Percentiles rank a stretch among this genome's conserved stretches.
phyloP scores from a whole-genome alignment of 1,140 invertebrate genomes.

The Sitodiplosis mosellana region DNA sequence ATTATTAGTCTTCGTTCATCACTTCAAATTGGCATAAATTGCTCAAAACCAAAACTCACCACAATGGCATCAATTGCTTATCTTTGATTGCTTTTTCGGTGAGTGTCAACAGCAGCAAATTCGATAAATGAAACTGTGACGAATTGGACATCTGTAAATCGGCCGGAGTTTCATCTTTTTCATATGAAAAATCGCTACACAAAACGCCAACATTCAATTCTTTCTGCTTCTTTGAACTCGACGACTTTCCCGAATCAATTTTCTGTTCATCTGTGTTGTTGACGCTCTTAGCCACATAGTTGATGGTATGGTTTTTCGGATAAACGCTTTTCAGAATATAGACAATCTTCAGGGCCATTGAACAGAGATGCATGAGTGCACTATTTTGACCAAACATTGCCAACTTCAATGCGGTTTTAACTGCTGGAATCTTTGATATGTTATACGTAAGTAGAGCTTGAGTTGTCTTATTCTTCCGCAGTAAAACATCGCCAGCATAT shows the following conservation, averaged over 20 bases:
- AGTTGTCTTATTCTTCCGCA: slow-evolving; percentile 40
- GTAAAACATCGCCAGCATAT: slow-evolving; percentile 47
- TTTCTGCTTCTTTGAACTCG: not conserved
- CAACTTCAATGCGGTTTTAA: slow-evolving; percentile 53
- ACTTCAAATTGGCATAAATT: too few relatives aligned
- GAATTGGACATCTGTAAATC: slow-evolving; percentile 23
- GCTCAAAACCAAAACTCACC: slow-evolving; percentile 14
- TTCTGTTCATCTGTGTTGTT: not conserved
- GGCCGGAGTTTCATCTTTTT: slow-evolving; percentile 18
- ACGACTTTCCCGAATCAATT: not conserved
- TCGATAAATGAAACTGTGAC: slow-evolving; percentile 24
- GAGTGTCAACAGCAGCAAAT: slow-evolving; percentile 20
- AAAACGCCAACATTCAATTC: slow-evolving; percentile 10
- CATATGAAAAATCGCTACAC: slow-evolving; percentile 22
- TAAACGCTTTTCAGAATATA: slow-evolving; percentile 18
- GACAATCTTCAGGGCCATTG: slow-evolving; percentile 20
- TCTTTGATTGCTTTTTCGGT: slow-evolving; percentile 22
- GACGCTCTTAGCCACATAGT: slow-evolving; percentile 26
- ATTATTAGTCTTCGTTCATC: too few relatives aligned
- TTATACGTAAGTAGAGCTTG: slow-evolving; percentile 52
- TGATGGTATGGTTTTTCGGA: slow-evolving; percentile 14
- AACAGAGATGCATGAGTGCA: slow-evolving; percentile 35
- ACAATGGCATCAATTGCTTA: slow-evolving; percentile 22
- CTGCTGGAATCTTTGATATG: slow-evolving; percentile 36
- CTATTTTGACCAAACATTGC: slow-evolving; percentile 48